phyloP scores from a whole-genome alignment of 2,113 vertebrate species.

The Daphoenositta chrysoptera region DNA sequence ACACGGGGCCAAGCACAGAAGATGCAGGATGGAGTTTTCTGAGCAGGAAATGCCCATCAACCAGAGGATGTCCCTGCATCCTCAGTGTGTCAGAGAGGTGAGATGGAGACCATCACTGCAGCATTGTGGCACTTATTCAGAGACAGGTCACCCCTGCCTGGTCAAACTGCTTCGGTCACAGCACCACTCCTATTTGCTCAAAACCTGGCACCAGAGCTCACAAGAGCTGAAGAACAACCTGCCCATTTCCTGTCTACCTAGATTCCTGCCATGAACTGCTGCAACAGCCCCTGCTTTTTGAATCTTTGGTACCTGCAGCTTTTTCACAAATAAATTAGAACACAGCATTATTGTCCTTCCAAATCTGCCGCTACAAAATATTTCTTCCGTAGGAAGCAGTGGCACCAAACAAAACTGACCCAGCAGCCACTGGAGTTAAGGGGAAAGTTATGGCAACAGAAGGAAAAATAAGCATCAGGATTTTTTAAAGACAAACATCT shows the following conservation, averaged over 20 bases:
- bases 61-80: not conserved
- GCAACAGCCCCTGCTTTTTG: not conserved
- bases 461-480: not conserved
- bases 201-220: not conserved
- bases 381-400: not conserved
- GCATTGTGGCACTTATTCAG: not conserved
- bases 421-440: not conserved
- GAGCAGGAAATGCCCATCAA: not conserved
- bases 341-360: not conserved
- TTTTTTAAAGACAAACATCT: not conserved
- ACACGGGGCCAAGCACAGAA: not conserved
- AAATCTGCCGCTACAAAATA: not conserved
- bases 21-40: not conserved
- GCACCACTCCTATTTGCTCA: not conserved
- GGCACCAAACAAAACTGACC: not conserved
- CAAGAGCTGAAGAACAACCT: not conserved
- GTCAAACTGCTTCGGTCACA: not conserved
- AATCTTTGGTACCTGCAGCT: not conserved
- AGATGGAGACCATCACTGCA: not conserved
- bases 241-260: not conserved
- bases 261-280: not conserved
- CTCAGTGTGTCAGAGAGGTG: rapidly evolving
- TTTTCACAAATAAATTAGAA: not conserved
- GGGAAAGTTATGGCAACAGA: not conserved
- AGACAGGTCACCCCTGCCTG: not conserved